Conservation (phyloP, 2,113 vertebrate genomes). For the Arvicanthis niloticus region DNA sequence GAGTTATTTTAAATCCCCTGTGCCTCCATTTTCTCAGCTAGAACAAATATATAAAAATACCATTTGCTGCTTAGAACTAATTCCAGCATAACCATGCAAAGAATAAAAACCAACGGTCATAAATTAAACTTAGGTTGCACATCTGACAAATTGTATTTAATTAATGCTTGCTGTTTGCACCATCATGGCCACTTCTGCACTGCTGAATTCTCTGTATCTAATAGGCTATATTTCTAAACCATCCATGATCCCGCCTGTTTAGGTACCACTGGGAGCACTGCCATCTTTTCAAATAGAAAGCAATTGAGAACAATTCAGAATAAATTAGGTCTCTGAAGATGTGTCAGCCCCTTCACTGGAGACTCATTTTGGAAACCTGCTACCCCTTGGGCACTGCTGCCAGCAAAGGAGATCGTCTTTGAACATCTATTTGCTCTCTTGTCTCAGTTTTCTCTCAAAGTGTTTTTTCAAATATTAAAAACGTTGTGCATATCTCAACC, state of each 20-base stretch:
- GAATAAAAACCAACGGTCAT: neutral
- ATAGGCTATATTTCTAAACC: slow-evolving; percentile 45
- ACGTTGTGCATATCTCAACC: neutral
- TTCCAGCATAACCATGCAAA: neutral
- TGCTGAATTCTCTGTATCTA: neutral
- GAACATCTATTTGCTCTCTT: slow-evolving; percentile 30
- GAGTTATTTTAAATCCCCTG: neutral
- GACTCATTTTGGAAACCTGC: slow-evolving; percentile 49
- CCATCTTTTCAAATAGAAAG: slow-evolving; percentile 69
- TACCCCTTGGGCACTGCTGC: neutral
- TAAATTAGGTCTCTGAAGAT: slow-evolving; percentile 64
- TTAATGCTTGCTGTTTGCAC: neutral
- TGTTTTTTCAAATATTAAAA: neutral
- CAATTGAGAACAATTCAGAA: slow-evolving; percentile 69
- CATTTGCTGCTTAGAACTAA: neutral
- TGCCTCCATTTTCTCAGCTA: neutral
- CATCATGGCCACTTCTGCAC: neutral
- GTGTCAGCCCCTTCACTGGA: slow-evolving; percentile 47
- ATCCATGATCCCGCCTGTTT: neutral
- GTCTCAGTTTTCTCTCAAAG: slow-evolving; percentile 13
- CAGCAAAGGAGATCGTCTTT: neutral
- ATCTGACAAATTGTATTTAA: neutral
- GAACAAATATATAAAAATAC: neutral
- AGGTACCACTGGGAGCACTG: neutral
- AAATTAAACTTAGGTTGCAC: neutral